Evolutionary conservation across 2,113 vertebrate species (phyloP), one percentile per base, ranked within the genome.

Genomic region (Pterocles orientalis): DNA sequence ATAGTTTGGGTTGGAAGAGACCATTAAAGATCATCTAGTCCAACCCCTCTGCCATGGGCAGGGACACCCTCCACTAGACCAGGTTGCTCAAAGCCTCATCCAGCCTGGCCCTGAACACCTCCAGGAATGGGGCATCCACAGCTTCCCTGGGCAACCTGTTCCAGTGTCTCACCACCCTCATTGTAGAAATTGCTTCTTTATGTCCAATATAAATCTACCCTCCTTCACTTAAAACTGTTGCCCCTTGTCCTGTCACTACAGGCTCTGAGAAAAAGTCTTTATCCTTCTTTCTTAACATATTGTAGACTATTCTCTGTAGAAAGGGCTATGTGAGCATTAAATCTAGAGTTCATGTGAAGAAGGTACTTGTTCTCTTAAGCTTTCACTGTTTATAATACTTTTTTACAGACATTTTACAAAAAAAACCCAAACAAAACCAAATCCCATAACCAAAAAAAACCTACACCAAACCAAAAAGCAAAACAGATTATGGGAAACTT

Each of bases 1-100:
- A 41, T 23, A 5, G 14, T 48, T 83, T 62, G 48, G 3, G 15
- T 50, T 70, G 41, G 26, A 71, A 71, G 10, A 6, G 31, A n/a
- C 24, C 14, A 34, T 72, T 17, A 56, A 69, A 41, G 24, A 26
- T 19, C 17, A 64, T 6, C 8, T 33, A 54, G 14, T 56, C 29
- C 48, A 68, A 9, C 0, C 0, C 6, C 15, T 9, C 6, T 50
- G n/a, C 26, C 18, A 48, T 13, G 9, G 9, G 28, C 12, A 86
- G 47, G 19, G 41, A 36, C 15, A 19, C 2, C 14, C 43, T 18
- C 1, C 17, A 23, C 21, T 28, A 73, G 26, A 51, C 1, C 10
- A 80, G 19, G 7, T 39, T 54, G 23, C 20, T 62, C 36, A 76
- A 29, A 83, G 47, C 1, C 25, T 29, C 1, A 1, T 54, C 26